Conservation (phyloP, 1,140 invertebrate species). For the Bicyclus anynana region DNA sequence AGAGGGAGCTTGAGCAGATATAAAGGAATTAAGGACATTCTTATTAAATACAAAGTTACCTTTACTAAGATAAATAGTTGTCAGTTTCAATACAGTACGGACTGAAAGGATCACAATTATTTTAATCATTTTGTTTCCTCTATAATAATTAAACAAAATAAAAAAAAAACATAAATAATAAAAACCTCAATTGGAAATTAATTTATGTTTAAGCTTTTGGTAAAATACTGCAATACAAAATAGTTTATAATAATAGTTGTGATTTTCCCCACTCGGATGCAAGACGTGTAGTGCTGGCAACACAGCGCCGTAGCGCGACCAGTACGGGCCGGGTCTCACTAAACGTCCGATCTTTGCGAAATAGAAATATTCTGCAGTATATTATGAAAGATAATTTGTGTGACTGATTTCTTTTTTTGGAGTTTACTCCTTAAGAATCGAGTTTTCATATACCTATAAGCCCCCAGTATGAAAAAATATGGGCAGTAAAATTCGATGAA, state of each 20-base stretch:
- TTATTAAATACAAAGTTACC: not conserved
- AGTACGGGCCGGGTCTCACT: slow-evolving; percentile 39
- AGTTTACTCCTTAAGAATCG: too few relatives aligned
- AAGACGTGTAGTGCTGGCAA: slow-evolving; percentile 40
- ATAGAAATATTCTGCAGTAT: not conserved
- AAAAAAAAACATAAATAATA: not conserved
- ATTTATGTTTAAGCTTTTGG: not conserved
- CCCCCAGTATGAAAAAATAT: too few relatives aligned
- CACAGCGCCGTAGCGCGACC: slow-evolving; percentile 43
- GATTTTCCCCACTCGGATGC: not conserved
- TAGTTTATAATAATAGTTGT: not conserved
- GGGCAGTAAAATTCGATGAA: too few relatives aligned
- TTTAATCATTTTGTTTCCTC: not conserved
- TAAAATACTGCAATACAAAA: not conserved
- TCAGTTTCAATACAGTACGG: not conserved
- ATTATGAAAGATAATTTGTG: too few relatives aligned
- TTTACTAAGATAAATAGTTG: not conserved
- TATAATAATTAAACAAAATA: not conserved
- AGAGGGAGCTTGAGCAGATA: slow-evolving; percentile 19
- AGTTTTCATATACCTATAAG: too few relatives aligned
- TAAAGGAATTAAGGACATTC: not conserved
- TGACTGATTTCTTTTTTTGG: too few relatives aligned
- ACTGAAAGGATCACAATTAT: not conserved
- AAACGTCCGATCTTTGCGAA: slow-evolving; percentile 34
- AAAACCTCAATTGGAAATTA: not conserved